Evolutionary conservation across 2,888 invertebrate species (phyloP), one percentile per base, ranked within the genome.

Genomic region (Meloe dianella): DNA sequence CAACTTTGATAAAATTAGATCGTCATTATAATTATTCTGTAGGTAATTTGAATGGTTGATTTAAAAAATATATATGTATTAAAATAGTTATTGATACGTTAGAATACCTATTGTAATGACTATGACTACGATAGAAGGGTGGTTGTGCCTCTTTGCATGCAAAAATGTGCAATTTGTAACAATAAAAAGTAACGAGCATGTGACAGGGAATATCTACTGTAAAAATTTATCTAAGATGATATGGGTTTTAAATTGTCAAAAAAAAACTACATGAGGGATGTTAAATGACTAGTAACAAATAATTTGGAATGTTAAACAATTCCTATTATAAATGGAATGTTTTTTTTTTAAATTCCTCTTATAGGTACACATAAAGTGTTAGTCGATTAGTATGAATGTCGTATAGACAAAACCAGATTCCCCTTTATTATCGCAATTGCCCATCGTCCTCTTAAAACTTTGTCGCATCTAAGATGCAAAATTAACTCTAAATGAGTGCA

Each of bases 171-270:
- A 77, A 78, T 82, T 76, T 80, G 79, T 83, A 83, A 83, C 81
- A 82, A 82, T 82, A 82, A 81, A 83, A 81, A 66, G 76, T 74
- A 77, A 77, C 76, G 75, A 79, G 77, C 77, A 81, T 82, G 79
- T 80, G 83, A 83, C 82, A 78, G 81, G 80, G 76, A 81, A 82
- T 81, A 84, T 83, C 80, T 83, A 82, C 81, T 82, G 82, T 82
- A 83, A 83, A 83, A 82, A 82, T 82, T 81, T 80, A 79, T 79
- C 79, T 79, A 77, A 74, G 72, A 79, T 79, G 78, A 79, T 77
- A 78, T 77, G 75, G 75, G 74, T 77, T 78, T 76, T 76, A 78
- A 81, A 79, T 78, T 78, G 78, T 79, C 75, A 75, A 72, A 69
- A 71, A n/a, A n/a, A 71, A 71, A 74, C 67, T 72, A 75, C 79